Conservation (phyloP, 2,888 invertebrate genomes). For the Perizoma affinitatum region DNA sequence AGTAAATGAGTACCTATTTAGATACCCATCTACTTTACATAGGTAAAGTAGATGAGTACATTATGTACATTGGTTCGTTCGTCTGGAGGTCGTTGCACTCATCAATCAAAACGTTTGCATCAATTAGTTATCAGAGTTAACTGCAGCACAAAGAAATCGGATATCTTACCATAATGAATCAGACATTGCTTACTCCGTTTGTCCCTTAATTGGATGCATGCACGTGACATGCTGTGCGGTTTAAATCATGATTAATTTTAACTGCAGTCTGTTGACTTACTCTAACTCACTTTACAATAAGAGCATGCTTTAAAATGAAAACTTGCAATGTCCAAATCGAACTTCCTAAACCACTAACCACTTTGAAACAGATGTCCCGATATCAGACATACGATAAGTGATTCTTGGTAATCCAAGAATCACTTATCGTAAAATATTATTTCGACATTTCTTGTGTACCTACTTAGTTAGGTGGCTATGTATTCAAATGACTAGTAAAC, state of each 20-base stretch:
- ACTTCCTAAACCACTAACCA: background rate
- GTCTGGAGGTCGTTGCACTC: slow-evolving; percentile 67
- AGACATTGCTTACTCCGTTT: slow-evolving; percentile 34
- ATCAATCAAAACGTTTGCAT: slow-evolving; percentile 70
- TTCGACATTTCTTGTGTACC: background rate
- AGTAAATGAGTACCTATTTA: no score
- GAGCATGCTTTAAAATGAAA: background rate
- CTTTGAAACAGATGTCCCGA: slow-evolving; percentile 1
- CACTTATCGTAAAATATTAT: slow-evolving; percentile 8
- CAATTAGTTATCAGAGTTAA: slow-evolving; percentile 69
- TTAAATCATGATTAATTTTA: slow-evolving; percentile 42
- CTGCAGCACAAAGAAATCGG: slow-evolving; percentile 63
- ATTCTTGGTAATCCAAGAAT: slow-evolving; percentile 7
- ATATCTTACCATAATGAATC: slow-evolving; percentile 55
- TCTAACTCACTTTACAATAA: background rate
- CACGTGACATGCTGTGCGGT: slow-evolving; percentile 50
- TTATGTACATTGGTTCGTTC: slow-evolving; percentile 41
- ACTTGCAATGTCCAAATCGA: background rate
- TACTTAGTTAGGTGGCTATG: no score
- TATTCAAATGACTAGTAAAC: no score
- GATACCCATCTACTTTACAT: no score
- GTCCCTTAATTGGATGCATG: slow-evolving; percentile 57
- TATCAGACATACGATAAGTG: background rate
- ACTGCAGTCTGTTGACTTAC: slow-evolving; percentile 8
- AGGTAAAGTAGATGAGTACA: background rate